Conservation (phyloP, 2,113 vertebrate genomes). For the Engraulis encrasicolus region DNA sequence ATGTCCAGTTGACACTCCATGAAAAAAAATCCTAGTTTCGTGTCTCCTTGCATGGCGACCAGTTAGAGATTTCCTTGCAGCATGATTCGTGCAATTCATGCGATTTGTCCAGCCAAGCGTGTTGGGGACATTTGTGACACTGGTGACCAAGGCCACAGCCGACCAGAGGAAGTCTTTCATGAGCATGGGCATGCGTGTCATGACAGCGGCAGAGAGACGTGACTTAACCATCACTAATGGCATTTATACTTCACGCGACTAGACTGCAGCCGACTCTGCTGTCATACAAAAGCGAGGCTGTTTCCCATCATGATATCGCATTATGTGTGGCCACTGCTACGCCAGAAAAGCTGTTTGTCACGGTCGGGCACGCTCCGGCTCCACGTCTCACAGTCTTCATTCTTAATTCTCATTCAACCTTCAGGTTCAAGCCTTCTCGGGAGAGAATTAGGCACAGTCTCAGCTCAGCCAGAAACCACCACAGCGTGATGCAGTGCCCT, state of each 20-base stretch:
- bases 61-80: neutral
- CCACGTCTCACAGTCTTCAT: conserved; percentile 4
- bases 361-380: too few species aligned
- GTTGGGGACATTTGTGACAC: neutral
- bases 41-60: neutral
- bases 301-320: conserved; percentile 23
- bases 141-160: neutral
- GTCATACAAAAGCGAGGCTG: neutral
- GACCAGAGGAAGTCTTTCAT: conserved; percentile 37
- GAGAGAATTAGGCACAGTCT: neutral
- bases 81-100: neutral
- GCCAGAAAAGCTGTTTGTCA: neutral
- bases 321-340: conserved; percentile 19
- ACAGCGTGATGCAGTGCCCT: neutral
- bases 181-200: conserved; percentile 38
- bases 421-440: neutral
- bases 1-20: neutral
- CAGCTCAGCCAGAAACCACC: neutral
- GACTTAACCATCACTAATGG: conserved; percentile 61
- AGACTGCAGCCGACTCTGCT: conserved; percentile 32
- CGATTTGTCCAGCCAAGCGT: neutral
- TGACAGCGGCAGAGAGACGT: conserved; percentile 49
- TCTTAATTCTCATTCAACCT: conserved; percentile 20
- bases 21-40: neutral
- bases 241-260: conserved; percentile 63